phyloP scores from a whole-genome alignment of 1,140 invertebrate genomes.

The Sipha flava region DNA sequence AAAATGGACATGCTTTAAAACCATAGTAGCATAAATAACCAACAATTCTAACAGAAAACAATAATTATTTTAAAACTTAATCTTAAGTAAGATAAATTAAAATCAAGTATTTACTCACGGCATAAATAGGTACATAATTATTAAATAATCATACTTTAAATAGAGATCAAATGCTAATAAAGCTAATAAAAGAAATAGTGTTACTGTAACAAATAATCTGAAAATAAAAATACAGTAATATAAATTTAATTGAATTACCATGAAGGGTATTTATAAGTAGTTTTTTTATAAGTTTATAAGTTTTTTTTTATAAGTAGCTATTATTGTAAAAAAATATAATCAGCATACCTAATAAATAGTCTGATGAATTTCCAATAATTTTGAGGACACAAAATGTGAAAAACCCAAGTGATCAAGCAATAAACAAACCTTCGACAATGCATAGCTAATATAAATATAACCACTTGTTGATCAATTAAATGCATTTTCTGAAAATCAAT shows the following conservation, averaged over 20 bases:
- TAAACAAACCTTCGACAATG: constrained; percentile 24
- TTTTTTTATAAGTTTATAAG: too few relatives aligned
- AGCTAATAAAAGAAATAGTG: not conserved
- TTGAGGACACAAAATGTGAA: constrained; percentile 21
- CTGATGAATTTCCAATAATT: constrained; percentile 25
- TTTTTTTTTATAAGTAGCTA: too few relatives aligned
- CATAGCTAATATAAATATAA: constrained; percentile 17
- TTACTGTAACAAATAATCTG: constrained; percentile 9
- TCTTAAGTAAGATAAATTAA: not conserved
- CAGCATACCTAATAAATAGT: not conserved
- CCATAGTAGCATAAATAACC: constrained; percentile 21
- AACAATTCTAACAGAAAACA: not conserved
- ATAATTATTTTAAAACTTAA: not conserved
- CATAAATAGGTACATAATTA: constrained; percentile 19
- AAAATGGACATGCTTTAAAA: constrained; percentile 25
- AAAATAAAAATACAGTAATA: not conserved
- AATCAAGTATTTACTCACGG: constrained; percentile 3
- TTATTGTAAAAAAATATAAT: too few relatives aligned
- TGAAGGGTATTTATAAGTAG: too few relatives aligned
- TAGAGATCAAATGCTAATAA: constrained; percentile 23
- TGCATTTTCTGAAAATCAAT: constrained; percentile 13
- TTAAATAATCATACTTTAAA: constrained; percentile 13
- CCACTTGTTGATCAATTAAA: constrained; percentile 22
- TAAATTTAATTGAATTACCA: not conserved
- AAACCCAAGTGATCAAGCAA: constrained; percentile 27